Evolutionary conservation across 2,888 invertebrate genomes (phyloP).

Genomic region (Drosophila robusta): DNA sequence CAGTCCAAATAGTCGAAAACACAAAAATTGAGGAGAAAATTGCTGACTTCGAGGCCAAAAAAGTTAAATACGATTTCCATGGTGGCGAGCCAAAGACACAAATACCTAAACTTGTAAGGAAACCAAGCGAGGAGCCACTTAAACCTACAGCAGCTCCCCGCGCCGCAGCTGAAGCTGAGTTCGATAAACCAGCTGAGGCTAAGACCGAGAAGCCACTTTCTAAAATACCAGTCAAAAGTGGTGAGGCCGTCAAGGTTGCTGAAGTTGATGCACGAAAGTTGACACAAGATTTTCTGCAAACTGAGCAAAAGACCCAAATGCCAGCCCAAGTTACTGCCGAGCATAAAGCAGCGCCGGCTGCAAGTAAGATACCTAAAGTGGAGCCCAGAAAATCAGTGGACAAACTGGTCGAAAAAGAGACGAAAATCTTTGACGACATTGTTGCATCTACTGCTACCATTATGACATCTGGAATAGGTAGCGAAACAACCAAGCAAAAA

Average conservation of each 20-base stretch:
- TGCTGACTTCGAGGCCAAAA: constrained; percentile 74
- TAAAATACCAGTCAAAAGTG: constrained; percentile 67
- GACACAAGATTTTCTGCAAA: constrained; percentile 68
- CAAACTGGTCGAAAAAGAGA: constrained; percentile 53
- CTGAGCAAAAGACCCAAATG: constrained; percentile 58
- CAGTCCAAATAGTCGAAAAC: constrained; percentile 54
- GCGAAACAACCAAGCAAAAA: constrained; percentile 42
- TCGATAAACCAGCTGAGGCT: constrained; percentile 47
- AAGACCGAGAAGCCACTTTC: constrained; percentile 63
- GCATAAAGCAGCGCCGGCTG: constrained; percentile 55
- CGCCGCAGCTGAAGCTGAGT: constrained; percentile 53
- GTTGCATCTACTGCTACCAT: constrained; percentile 58
- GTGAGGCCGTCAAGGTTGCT: constrained; percentile 29
- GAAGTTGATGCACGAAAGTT: constrained; percentile 63
- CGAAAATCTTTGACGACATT: constrained; percentile 60
- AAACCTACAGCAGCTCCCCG: constrained; percentile 73
- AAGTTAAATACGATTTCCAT: constrained; percentile 76
- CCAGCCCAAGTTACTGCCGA: constrained; percentile 31
- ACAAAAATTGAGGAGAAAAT: constrained; percentile 75
- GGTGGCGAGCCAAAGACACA: constrained; percentile 75
- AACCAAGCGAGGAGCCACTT: constrained; percentile 53
- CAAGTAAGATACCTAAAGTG: constrained; percentile 72
- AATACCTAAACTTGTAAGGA: constrained; percentile 55
- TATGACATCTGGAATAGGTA: constrained; percentile 59
- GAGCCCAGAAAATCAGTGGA: constrained; percentile 70